Base-by-base conservation (phyloP, 1,140 invertebrate species). In the Cherax quadricarinatus region DNA sequence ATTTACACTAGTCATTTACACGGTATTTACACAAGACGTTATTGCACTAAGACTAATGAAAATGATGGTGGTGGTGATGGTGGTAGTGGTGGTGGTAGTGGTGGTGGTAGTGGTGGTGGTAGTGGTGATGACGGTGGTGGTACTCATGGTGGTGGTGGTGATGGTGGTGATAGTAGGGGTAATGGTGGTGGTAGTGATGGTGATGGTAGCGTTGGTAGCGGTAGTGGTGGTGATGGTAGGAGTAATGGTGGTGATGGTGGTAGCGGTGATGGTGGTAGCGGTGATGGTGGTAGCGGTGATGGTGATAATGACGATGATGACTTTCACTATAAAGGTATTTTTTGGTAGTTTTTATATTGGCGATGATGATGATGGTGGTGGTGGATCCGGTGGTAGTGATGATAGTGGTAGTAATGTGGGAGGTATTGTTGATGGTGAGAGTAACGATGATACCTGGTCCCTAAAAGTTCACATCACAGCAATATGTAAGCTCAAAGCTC, bases 391-490 rank as follows among this genome's bases (percentile, higher is more conserved):
- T 53, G 70, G 57, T 57, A 6, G 18, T 51, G 75, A 80, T 12
- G 30, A 30, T 88, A 41, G 24, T 70, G 83, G 57, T 85, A 10
- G 7, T 75, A 30, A 30, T 70, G 85, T 21, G 48, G 62, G 49
- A 48, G 41, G 14, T 66, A 49, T 16, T 75, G 66, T 48, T 73
- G 49, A 12, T 75, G 78, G 80, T 14, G 75, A 79, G 53, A 73
- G 78, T 88, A 12, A 70, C 7, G 62, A 86, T 24, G n/a, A 87
- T 78, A 14, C 48, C 78, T 89, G 87, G 87, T 82, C 87, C 87
- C 87, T 88, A 80, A 88, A 57, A 30, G 60, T 80, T 51, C 53
- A 80, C 86, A 88, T 81, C 86, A 88, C 86, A 88, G 86, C 18
- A 53, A 81, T 16, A 48, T n/a, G 12, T 9, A 7, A 57, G 30